Conservation (phyloP, 2,113 vertebrate genomes). For the Leuciscus idus region DNA sequence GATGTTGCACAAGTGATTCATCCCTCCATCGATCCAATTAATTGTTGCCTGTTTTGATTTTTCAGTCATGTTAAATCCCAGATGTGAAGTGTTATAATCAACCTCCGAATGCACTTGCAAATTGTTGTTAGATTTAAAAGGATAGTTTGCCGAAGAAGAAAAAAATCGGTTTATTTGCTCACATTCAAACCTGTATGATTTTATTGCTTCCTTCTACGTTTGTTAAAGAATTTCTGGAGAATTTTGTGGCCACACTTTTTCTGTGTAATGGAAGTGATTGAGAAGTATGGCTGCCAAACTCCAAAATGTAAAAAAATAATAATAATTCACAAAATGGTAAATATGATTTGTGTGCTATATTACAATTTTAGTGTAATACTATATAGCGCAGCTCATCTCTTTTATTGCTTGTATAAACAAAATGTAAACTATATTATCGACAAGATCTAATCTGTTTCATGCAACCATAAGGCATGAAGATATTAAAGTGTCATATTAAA, state of each 20-base stretch:
- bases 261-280: background rate
- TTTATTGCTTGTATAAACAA: background rate
- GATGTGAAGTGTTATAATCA: constrained; percentile 5
- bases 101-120: background rate
- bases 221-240: background rate
- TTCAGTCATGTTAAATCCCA: background rate
- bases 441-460: background rate
- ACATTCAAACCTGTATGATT: too few species aligned
- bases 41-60: constrained; percentile 25
- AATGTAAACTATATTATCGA: background rate
- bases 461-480: too few species aligned
- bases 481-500: too few species aligned
- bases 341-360: background rate
- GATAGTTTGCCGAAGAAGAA: background rate
- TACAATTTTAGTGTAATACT: background rate
- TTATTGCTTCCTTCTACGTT: background rate
- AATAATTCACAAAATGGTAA: background rate
- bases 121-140: background rate
- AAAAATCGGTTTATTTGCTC: background rate
- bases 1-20: constrained; percentile 27
- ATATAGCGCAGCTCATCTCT: background rate
- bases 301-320: background rate
- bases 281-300: background rate
- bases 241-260: background rate
- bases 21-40: background rate